phyloP scores from a whole-genome alignment of 2,113 vertebrate genomes.

The Tympanuchus pallidicinctus region DNA sequence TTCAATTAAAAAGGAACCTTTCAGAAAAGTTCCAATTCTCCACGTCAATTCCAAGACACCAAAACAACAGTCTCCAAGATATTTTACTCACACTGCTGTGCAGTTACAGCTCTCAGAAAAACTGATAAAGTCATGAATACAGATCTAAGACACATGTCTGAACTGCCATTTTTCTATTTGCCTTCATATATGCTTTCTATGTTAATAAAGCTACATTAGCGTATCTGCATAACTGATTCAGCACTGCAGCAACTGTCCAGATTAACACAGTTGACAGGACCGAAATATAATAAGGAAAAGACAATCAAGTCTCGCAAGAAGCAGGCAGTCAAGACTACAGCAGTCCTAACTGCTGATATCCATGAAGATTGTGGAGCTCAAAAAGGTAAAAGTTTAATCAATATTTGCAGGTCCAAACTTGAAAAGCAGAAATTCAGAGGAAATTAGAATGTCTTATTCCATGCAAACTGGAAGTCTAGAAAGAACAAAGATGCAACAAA shows the following conservation, averaged over 20 bases:
- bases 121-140: neutral
- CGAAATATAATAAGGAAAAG: neutral
- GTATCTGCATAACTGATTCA: neutral
- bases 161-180: neutral
- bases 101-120: neutral
- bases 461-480: neutral
- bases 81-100: neutral
- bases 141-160: neutral
- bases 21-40: neutral
- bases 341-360: neutral
- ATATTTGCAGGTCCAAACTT: neutral
- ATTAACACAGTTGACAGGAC: neutral
- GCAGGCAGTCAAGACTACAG: neutral
- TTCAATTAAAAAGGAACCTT: neutral
- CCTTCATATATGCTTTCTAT: neutral
- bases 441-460: neutral
- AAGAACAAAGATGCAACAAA: neutral
- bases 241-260: neutral
- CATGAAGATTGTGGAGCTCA: fast-evolving
- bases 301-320: neutral
- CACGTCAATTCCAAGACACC: neutral
- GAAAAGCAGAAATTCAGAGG: neutral
- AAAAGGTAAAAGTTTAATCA: neutral
- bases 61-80: neutral
- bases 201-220: neutral